These are phyloP conservation scores for Apis cerana DNA, from an alignment of 1,140 invertebrate species.

Conservation along the genomic window DNA sequence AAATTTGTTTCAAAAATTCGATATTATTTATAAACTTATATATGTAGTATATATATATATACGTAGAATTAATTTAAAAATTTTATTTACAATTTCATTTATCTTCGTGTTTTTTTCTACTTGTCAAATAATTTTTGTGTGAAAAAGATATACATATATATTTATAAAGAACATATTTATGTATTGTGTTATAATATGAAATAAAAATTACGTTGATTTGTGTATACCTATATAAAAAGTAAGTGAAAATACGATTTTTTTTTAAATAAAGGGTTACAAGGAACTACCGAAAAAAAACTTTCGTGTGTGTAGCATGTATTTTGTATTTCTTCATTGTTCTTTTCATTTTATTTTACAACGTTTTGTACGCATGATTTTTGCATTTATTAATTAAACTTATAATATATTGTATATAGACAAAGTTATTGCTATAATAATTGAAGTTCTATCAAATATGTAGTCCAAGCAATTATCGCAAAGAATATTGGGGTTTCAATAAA, in stretches of 20 bases:
- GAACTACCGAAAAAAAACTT: slow-evolving; percentile 6
- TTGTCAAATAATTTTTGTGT: too few species aligned
- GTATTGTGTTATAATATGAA: too few species aligned
- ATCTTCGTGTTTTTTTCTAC: too few species aligned
- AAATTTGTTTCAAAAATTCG: too few species aligned
- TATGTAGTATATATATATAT: too few species aligned
- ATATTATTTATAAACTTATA: too few species aligned
- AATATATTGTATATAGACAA: not conserved
- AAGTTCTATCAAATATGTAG: not conserved
- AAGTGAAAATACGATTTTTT: not conserved
- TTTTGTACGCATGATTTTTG: not conserved
- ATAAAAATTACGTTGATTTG: too few species aligned
- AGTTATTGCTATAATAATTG: not conserved
- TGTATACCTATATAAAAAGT: too few species aligned
- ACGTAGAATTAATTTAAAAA: too few species aligned
- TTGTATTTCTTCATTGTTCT: not conserved
- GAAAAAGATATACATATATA: too few species aligned
- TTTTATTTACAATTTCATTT: too few species aligned
- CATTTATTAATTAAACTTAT: not conserved
- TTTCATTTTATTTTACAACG: slow-evolving; percentile 5
- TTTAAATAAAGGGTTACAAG: not conserved
- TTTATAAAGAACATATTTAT: too few species aligned
- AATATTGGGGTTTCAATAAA: slow-evolving; percentile 20
- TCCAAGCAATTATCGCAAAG: not conserved
- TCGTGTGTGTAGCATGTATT: not conserved